Conservation (phyloP, 1,140 invertebrate genomes). For the Drosophila yakuba region DNA sequence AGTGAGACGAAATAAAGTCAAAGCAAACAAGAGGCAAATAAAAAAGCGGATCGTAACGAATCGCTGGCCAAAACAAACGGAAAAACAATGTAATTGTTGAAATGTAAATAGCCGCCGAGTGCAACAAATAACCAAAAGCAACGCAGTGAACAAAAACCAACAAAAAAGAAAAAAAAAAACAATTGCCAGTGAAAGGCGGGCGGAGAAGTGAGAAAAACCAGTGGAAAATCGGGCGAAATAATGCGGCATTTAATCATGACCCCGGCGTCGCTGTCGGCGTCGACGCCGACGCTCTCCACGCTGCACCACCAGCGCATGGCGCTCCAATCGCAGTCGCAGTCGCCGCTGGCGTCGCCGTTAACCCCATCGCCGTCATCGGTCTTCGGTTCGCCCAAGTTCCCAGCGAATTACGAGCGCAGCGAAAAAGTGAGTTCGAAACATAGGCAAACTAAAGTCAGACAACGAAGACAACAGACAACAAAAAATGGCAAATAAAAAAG, state of each 20-base stretch:
- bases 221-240: slow-evolving; percentile 30
- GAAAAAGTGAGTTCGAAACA: slow-evolving; percentile 80
- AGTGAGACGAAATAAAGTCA: slow-evolving; percentile 23
- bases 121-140: slow-evolving; percentile 24
- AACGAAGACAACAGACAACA: slow-evolving; percentile 9
- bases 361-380: slow-evolving; percentile 62
- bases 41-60: slow-evolving; percentile 29
- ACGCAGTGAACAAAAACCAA: slow-evolving; percentile 12
- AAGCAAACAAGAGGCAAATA: slow-evolving; percentile 31
- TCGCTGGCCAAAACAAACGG: slow-evolving; percentile 40
- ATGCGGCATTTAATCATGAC: slow-evolving; percentile 82
- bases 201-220: slow-evolving; percentile 48
- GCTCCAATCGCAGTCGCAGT: slow-evolving; percentile 51
- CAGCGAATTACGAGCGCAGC: slow-evolving; percentile 81
- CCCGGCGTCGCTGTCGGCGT: slow-evolving; percentile 77
- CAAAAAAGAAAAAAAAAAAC: slow-evolving; percentile 30
- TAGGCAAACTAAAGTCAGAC: slow-evolving; percentile 10
- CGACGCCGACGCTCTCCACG: slow-evolving; percentile 77
- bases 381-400: slow-evolving; percentile 77
- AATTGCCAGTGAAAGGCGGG: slow-evolving; percentile 44
- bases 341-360: slow-evolving; percentile 49
- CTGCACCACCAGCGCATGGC: slow-evolving; percentile 73
- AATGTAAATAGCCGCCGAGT: slow-evolving; percentile 45
- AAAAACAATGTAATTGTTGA: slow-evolving; percentile 63
- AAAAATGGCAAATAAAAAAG: slow-evolving; percentile 17